These are phyloP conservation scores for Amiota mariae DNA, from an alignment of 2,888 invertebrate genomes.

Conservation along the genomic window DNA sequence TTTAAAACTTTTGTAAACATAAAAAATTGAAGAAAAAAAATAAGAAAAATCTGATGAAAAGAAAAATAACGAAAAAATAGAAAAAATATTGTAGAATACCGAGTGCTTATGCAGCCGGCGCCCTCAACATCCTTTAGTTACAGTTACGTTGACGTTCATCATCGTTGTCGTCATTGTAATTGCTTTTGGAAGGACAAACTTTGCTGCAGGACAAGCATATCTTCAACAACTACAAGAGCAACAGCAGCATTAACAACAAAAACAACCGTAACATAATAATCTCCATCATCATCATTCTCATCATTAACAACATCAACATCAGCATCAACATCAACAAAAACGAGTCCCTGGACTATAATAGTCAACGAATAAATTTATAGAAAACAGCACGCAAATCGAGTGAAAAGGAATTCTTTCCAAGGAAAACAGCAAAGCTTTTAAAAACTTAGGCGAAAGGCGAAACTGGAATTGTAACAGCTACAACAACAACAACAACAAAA, in stretches of 20 bases:
- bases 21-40: background rate
- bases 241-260: too few relatives aligned
- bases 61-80: slow-evolving; percentile 1
- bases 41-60: slow-evolving; percentile 2
- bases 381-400: slow-evolving; percentile 8
- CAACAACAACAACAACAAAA: background rate
- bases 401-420: background rate
- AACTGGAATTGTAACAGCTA: background rate
- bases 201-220: slow-evolving; percentile 9
- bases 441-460: background rate
- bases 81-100: background rate
- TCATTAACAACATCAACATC: background rate
- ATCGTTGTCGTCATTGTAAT: background rate
- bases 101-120: background rate
- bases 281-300: slow-evolving; percentile 1
- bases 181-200: slow-evolving; percentile 23
- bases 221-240: background rate
- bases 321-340: background rate
- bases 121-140: background rate
- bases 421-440: slow-evolving; percentile 1
- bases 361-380: background rate
- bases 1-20: background rate
- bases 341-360: background rate
- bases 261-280: slow-evolving; percentile 8
- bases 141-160: slow-evolving; percentile 19